These are phyloP conservation scores for Anhinga rufa DNA, from an alignment of 2,113 vertebrate genomes.

Conservation along the genomic window DNA sequence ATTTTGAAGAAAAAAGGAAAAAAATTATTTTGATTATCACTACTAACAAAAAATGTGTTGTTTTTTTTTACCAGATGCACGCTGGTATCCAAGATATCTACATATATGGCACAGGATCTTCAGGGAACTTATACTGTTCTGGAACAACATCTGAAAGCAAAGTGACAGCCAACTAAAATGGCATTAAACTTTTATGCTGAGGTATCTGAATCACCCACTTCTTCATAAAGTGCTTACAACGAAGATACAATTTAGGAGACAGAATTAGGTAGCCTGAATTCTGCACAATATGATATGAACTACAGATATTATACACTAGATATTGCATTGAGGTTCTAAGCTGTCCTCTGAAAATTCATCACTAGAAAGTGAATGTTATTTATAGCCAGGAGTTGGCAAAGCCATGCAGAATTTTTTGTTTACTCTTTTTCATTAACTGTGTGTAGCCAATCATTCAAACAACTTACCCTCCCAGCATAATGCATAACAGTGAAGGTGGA, in stretches of 20 bases:
- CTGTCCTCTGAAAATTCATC: background rate
- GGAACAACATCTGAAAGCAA: background rate
- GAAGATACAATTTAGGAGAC: background rate
- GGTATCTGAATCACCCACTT: background rate
- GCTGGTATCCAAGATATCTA: background rate
- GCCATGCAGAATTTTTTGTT: background rate
- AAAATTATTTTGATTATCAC: background rate
- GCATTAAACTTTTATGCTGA: background rate
- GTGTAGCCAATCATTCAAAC: background rate
- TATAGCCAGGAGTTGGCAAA: background rate
- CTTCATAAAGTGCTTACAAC: background rate
- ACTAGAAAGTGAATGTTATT: background rate
- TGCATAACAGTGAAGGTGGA: conserved; percentile 86
- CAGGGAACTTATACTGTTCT: background rate
- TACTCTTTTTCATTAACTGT: background rate
- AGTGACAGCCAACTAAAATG: background rate
- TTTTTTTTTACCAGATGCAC: background rate
- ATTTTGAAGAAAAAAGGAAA: background rate
- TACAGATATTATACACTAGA: background rate
- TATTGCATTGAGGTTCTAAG: background rate
- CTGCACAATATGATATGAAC: background rate
- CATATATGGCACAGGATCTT: background rate
- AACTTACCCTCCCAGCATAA: conserved; percentile 87
- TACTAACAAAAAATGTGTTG: background rate
- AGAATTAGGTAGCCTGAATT: background rate